Percentiles rank a stretch among this genome's conserved stretches.
phyloP scores from a whole-genome alignment of 2,113 vertebrate genomes.

The Tretioscincus oriximinensis region DNA sequence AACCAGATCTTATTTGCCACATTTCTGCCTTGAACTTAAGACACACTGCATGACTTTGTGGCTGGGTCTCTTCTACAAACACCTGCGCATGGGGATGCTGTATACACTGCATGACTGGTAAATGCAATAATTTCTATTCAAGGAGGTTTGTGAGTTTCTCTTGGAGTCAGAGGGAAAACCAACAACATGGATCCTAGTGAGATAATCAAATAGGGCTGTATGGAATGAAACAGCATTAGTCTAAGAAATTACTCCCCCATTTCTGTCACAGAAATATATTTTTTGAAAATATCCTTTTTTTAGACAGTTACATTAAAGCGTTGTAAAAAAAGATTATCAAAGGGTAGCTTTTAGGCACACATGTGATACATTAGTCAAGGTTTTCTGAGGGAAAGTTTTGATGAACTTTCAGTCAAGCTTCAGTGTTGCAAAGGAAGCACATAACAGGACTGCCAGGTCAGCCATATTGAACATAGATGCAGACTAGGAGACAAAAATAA shows the following conservation, averaged over 20 bases:
- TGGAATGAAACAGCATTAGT: background rate
- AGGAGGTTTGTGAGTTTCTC: accelerated
- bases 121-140: background rate
- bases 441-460: background rate
- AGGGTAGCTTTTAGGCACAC: background rate
- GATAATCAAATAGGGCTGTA: background rate
- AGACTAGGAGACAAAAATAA: background rate
- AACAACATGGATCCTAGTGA: background rate
- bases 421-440: background rate
- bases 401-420: background rate
- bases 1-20: background rate
- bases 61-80: background rate
- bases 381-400: background rate
- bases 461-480: background rate
- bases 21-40: background rate
- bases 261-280: background rate
- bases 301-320: background rate
- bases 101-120: accelerated
- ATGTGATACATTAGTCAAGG: background rate
- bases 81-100: background rate
- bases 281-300: background rate
- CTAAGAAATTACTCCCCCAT: background rate
- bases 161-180: background rate
- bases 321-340: background rate
- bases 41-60: background rate